Evolutionary conservation across 1,140 invertebrate species (phyloP).

Genomic region (Anoplolepis gracilipes): DNA sequence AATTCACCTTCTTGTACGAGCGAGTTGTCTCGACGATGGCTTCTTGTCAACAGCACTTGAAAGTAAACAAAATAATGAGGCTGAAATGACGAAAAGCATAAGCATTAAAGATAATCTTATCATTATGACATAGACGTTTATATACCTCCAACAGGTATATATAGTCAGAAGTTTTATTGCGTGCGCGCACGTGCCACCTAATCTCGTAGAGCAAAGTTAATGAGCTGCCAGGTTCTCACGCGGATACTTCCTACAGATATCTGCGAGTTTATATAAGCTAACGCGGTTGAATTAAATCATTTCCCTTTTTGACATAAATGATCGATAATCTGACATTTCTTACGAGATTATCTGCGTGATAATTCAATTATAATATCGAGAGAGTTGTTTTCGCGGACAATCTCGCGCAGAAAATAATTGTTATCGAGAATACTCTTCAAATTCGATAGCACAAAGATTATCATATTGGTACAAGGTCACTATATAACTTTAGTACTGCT

Average conservation of each 20-base stretch:
- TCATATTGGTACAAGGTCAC: constrained; percentile 37
- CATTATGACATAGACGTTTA: constrained; percentile 51
- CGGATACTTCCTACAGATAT: constrained; percentile 1
- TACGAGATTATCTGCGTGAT: constrained; percentile 21
- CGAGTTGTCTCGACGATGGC: neutral
- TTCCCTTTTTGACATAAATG: constrained; percentile 20
- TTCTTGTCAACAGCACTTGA: constrained; percentile 5
- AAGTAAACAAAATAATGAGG: neutral
- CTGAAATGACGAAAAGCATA: constrained; percentile 20
- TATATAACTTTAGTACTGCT: constrained; percentile 51
- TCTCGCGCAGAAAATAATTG: constrained; percentile 16
- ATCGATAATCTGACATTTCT: constrained; percentile 40
- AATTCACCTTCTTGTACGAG: neutral
- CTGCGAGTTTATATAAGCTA: constrained; percentile 17
- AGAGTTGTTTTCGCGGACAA: constrained; percentile 6
- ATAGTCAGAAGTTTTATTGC: constrained; percentile 11
- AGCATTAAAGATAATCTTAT: constrained; percentile 60
- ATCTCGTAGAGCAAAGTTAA: constrained; percentile 32
- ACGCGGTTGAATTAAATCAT: constrained; percentile 19
- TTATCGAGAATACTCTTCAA: neutral
- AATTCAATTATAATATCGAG: constrained; percentile 24
- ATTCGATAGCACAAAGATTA: constrained; percentile 45
- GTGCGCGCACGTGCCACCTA: constrained; percentile 13
- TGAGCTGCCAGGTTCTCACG: constrained; percentile 34
- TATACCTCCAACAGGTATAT: neutral